These are phyloP conservation scores for Rhynchopsitta pachyrhyncha DNA, from an alignment of 2,113 vertebrate genomes.

Conservation along the genomic window DNA sequence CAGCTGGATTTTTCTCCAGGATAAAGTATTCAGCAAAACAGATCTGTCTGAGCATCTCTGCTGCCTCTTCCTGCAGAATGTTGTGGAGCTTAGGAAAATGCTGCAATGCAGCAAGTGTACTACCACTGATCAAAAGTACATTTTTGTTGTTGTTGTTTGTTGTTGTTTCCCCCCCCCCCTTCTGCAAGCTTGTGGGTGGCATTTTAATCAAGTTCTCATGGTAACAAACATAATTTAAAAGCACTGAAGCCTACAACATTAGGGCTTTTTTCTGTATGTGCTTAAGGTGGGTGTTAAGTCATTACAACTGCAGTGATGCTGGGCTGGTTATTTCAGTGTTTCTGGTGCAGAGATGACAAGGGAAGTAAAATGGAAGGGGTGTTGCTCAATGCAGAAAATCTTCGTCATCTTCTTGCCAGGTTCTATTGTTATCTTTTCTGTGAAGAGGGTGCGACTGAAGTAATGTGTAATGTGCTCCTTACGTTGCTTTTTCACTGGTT, in stretches of 20 bases:
- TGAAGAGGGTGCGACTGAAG: background rate
- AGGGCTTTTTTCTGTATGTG: background rate
- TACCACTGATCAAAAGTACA: conserved; percentile 44
- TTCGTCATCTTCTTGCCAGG: background rate
- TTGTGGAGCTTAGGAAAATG: conserved; percentile 41
- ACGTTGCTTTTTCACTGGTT: background rate
- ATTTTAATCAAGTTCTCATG: conserved; percentile 64
- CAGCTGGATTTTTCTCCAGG: background rate
- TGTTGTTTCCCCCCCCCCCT: background rate
- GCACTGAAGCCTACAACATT: conserved; percentile 40
- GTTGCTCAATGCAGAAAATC: background rate
- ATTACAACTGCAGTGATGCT: conserved; percentile 47
- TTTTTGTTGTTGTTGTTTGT: conserved; percentile 17
- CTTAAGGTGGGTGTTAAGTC: conserved; percentile 55
- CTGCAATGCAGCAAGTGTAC: conserved; percentile 59
- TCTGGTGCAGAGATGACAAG: conserved; percentile 21
- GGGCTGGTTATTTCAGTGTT: background rate
- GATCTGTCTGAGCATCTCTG: conserved; percentile 9
- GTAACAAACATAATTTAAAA: conserved; percentile 55
- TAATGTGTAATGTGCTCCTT: background rate
- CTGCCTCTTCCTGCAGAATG: conserved; percentile 26
- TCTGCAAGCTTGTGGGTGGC: conserved; percentile 24
- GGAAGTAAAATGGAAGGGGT: conserved; percentile 29
- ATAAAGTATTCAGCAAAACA: conserved; percentile 38
- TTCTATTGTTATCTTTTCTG: conserved; percentile 5